These are phyloP conservation scores for Crenuchus spilurus DNA, from an alignment of 2,797 vertebrate species.

Conservation along the genomic window DNA sequence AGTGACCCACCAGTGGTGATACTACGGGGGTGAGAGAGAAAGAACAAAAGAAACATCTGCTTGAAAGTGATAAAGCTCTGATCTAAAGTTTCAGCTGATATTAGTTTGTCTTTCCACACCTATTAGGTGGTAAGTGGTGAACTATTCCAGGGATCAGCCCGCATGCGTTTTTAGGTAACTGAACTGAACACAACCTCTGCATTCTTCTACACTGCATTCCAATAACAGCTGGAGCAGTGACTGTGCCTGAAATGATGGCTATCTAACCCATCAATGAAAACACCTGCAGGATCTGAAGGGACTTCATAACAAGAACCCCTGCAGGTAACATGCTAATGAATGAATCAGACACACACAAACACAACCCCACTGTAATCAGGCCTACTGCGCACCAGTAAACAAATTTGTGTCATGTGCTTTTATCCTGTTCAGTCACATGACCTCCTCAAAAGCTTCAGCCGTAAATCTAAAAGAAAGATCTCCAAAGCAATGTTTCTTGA, in stretches of 20 bases:
- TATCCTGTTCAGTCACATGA: too few species aligned
- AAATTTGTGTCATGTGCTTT: too few species aligned
- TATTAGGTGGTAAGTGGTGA: too few species aligned
- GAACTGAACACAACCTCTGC: neutral
- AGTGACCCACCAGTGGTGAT: slow-evolving; percentile 14
- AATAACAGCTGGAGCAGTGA: neutral
- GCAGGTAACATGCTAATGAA: neutral
- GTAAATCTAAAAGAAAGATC: too few species aligned
- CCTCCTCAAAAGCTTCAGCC: too few species aligned
- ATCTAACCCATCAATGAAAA: neutral
- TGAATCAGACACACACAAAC: neutral
- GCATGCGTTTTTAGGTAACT: neutral
- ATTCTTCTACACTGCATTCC: neutral
- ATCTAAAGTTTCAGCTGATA: too few species aligned
- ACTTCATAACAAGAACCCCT: slow-evolving; percentile 5
- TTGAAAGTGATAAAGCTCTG: too few species aligned
- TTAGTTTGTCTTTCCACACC: too few species aligned
- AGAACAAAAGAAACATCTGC: neutral
- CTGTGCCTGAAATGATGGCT: neutral
- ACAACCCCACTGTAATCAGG: neutral
- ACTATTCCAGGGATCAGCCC: neutral
- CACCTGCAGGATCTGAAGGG: neutral
- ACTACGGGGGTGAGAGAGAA: neutral
- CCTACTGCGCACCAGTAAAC: neutral
- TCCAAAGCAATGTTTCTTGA: too few species aligned